Evolutionary conservation across 30 jellyfish, hydroid and myxozoan species (phyloP).

Genomic region (Cassiopea xamachana): DNA sequence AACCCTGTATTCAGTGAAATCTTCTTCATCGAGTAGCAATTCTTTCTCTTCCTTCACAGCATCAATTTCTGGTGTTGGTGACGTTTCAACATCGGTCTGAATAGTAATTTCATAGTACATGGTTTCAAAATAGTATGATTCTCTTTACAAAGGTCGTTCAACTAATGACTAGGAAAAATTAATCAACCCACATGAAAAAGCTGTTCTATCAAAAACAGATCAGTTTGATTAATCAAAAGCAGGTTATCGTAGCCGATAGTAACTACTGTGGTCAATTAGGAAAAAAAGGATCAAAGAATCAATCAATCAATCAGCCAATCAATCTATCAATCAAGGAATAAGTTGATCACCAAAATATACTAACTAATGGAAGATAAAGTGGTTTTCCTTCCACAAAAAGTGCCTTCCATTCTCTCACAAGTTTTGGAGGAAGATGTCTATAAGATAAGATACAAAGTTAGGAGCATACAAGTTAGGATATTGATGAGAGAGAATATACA

Average conservation of each 20-base stretch:
- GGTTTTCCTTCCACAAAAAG: slow-evolving; percentile 84
- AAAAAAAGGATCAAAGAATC: not conserved
- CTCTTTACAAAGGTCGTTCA: no score
- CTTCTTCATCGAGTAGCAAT: slow-evolving; percentile 87
- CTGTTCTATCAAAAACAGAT: no score
- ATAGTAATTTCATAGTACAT: not conserved
- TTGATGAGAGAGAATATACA: no score
- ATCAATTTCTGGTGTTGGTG: not conserved
- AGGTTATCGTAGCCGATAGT: no score
- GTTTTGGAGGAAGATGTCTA: slow-evolving; percentile 92
- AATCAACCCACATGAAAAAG: no score
- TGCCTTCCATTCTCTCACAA: slow-evolving; percentile 97
- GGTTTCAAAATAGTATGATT: no score
- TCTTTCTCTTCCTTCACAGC: slow-evolving; percentile 75
- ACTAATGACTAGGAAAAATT: no score
- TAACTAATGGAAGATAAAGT: slow-evolving; percentile 64
- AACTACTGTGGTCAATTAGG: not conserved
- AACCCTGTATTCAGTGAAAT: slow-evolving; percentile 87
- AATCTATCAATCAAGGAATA: not conserved
- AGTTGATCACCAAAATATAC: not conserved
- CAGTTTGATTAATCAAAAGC: no score
- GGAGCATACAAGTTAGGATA: not conserved
- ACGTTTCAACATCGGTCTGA: slow-evolving; percentile 5
- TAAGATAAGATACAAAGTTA: not conserved
- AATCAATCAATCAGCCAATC: not conserved